Percentiles rank a stretch among this genome's conserved stretches.
Conservation (phyloP, 2,888 invertebrate species). For the Hylaea fasciaria region DNA sequence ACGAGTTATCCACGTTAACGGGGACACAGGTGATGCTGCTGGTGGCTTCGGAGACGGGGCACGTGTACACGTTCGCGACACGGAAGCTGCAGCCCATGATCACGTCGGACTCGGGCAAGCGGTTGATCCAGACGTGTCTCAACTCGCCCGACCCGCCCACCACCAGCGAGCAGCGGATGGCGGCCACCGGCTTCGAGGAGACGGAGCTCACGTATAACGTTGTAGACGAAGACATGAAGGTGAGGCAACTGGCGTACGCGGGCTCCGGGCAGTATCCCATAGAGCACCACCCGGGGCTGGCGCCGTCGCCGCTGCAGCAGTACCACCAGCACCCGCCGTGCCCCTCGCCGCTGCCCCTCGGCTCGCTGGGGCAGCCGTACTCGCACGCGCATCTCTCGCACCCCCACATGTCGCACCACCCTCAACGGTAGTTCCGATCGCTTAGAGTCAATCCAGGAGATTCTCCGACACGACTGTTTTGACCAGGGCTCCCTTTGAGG, state of each 20-base stretch:
- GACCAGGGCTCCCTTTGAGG: slow-evolving; percentile 21
- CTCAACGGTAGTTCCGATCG: slow-evolving; percentile 89
- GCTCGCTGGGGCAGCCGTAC: slow-evolving; percentile 80
- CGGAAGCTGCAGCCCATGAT: slow-evolving; percentile 99
- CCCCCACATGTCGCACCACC: slow-evolving; percentile 90
- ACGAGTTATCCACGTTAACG: slow-evolving; percentile 99
- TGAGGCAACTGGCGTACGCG: slow-evolving; percentile 97
- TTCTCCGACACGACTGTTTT: slow-evolving; percentile 32
- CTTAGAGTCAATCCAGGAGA: slow-evolving; percentile 24
- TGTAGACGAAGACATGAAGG: slow-evolving; percentile 98
- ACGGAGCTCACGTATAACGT: slow-evolving; percentile 99
- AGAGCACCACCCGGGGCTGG: slow-evolving; percentile 87
- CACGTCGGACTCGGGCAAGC: slow-evolving; percentile 98
- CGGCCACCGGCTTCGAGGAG: slow-evolving; percentile 99
- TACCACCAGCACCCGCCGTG: slow-evolving; percentile 90
- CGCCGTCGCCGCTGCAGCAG: slow-evolving; percentile 88
- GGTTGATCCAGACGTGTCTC: slow-evolving; percentile 98
- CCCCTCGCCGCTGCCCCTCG: slow-evolving; percentile 89
- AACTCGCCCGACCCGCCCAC: slow-evolving; percentile 97
- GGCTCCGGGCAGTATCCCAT: slow-evolving; percentile 89
- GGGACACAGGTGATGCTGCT: slow-evolving; percentile 99
- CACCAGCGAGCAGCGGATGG: slow-evolving; percentile 97
- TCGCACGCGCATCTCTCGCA: slow-evolving; percentile 85
- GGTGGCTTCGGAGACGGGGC: slow-evolving; percentile 99
- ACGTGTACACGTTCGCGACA: slow-evolving; percentile 99